Conservation (phyloP, 2,797 vertebrate genomes). For the Muraenolepis orangiensis region DNA sequence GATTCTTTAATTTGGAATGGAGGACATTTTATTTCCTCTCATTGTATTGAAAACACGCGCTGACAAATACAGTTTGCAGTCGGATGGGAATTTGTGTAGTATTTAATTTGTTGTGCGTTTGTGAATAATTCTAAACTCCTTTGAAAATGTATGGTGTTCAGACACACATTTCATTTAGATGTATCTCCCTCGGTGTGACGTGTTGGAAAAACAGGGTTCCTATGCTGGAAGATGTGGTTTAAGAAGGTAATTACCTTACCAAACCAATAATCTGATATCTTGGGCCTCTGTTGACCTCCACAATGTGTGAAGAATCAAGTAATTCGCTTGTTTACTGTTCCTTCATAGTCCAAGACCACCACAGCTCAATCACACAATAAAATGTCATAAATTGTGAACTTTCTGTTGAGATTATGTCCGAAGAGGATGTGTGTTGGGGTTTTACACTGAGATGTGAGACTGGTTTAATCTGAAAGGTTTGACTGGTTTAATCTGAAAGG, state of each 20-base stretch:
- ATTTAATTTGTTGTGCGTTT: neutral
- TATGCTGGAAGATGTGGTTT: neutral
- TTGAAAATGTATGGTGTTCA: neutral
- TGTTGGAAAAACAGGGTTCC: neutral
- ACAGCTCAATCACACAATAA: neutral
- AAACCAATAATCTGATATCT: neutral
- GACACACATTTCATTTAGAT: neutral
- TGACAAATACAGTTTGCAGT: neutral
- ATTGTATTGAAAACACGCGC: neutral
- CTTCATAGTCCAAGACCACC: neutral
- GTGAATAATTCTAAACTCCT: neutral
- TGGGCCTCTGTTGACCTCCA: neutral
- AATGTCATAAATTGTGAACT: neutral
- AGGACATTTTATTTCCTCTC: neutral
- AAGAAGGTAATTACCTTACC: neutral
- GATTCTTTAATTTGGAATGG: neutral
- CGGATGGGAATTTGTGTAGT: neutral
- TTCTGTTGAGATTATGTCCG: neutral
- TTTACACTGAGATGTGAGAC: neutral
- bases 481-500: neutral
- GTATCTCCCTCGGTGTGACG: neutral
- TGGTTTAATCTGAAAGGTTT: neutral
- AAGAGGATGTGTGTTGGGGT: neutral
- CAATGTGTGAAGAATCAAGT: neutral
- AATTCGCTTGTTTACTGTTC: constrained; percentile 4